These are phyloP conservation scores for Sesamia nonagrioides DNA, from an alignment of 1,140 invertebrate genomes.

Conservation along the genomic window DNA sequence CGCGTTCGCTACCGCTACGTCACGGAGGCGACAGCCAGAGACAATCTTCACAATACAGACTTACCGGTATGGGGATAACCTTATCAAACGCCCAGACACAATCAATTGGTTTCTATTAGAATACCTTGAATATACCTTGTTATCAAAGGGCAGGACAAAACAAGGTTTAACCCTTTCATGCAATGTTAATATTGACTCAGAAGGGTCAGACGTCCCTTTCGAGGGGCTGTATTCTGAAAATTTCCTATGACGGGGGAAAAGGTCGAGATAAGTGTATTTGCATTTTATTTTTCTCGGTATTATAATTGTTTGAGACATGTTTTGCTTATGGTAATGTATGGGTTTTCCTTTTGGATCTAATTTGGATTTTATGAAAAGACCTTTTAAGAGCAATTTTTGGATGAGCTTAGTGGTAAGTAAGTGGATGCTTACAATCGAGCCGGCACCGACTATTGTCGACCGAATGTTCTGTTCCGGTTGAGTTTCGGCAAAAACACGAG, in stretches of 20 bases:
- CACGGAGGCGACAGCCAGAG: neutral
- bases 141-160: constrained; percentile 50
- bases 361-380: neutral
- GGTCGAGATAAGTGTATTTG: neutral
- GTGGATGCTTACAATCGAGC: neutral
- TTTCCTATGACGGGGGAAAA: neutral
- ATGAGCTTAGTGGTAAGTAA: neutral
- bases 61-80: neutral
- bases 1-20: no score
- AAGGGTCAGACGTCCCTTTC: constrained; percentile 23
- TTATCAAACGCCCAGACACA: constrained; percentile 18
- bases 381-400: neutral
- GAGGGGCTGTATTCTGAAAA: constrained; percentile 10
- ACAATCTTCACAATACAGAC: constrained; percentile 1
- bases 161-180: constrained; percentile 37
- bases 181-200: constrained; percentile 52
- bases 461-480: no score
- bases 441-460: no score
- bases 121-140: constrained; percentile 44
- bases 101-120: constrained; percentile 3
- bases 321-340: neutral
- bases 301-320: constrained; percentile 1
- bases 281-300: neutral
- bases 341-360: neutral
- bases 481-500: no score